A percentile compares a stretch with the other conserved stretches of the same genome.
Conservation (phyloP, 2,113 vertebrate species). For the Vulpes lagopus region DNA sequence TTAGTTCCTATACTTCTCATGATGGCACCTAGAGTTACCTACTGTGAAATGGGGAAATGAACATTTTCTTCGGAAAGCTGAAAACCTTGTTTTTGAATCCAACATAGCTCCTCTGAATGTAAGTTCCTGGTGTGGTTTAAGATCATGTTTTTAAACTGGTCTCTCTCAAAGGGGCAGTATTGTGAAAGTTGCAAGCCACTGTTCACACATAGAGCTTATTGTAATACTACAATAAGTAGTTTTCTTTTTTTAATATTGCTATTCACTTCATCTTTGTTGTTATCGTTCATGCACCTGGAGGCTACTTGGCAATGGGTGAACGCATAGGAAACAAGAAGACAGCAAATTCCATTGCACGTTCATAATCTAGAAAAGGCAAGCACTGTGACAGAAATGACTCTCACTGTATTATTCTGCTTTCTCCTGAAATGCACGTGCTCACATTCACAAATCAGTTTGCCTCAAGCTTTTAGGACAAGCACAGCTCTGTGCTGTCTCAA, state of each 20-base stretch:
- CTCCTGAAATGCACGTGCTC: conserved; percentile 61
- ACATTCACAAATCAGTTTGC: conserved; percentile 74
- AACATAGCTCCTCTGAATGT: neutral
- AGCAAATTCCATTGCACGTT: neutral
- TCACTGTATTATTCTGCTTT: conserved; percentile 62
- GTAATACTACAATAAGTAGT: neutral
- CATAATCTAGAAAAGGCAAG: conserved; percentile 52
- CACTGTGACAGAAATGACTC: conserved; percentile 71
- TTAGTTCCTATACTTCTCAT: neutral
- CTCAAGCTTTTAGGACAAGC: conserved; percentile 58
- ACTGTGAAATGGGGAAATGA: neutral
- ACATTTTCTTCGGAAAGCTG: conserved; percentile 29
- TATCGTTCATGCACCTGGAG: conserved; percentile 53
- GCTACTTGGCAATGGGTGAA: neutral
- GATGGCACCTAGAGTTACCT: neutral
- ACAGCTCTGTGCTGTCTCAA: neutral
- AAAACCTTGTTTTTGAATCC: neutral
- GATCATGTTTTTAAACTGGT: conserved; percentile 16
- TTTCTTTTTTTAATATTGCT: conserved; percentile 58
- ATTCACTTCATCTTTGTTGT: conserved; percentile 23
- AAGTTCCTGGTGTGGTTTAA: neutral
- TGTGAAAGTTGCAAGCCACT: neutral
- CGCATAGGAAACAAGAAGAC: neutral
- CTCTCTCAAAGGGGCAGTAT: neutral
- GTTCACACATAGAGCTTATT: conserved; percentile 3